Conservation (phyloP, 1,140 invertebrate species). For the Megalopta genalis region DNA sequence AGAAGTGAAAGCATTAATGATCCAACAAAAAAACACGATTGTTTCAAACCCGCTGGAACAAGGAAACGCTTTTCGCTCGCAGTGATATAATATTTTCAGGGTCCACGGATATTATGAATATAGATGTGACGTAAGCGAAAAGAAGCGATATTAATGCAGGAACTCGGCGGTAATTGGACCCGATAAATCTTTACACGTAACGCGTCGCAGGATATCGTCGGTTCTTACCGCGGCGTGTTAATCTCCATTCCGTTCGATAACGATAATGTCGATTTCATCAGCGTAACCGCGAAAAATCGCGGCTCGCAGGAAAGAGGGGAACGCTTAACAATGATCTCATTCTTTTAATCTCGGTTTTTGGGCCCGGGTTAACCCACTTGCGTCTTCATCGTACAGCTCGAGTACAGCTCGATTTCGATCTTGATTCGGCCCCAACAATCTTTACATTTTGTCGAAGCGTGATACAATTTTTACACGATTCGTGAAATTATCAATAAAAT, state of each 20-base stretch:
- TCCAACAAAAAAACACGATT: no score
- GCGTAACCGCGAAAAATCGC: slow-evolving; percentile 19
- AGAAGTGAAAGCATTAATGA: no score
- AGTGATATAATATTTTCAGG: not conserved
- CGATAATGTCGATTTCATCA: slow-evolving; percentile 43
- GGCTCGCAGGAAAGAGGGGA: slow-evolving; percentile 23
- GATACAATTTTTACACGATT: no score
- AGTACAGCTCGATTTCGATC: no score
- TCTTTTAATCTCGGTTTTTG: slow-evolving; percentile 40
- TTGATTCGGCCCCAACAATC: no score
- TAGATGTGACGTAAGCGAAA: slow-evolving; percentile 4
- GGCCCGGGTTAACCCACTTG: not conserved
- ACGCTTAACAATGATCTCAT: slow-evolving; percentile 29
- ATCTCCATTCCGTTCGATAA: slow-evolving; percentile 41
- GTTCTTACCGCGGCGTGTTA: slow-evolving; percentile 15
- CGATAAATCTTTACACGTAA: slow-evolving; percentile 33
- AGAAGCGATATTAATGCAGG: slow-evolving; percentile 29
- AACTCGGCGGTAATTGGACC: slow-evolving; percentile 21
- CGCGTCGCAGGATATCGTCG: slow-evolving; percentile 16
- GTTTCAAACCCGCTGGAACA: not conserved
- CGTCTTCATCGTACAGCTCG: not conserved
- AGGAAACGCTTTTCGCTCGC: not conserved
- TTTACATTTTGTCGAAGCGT: not conserved
- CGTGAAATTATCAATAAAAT: no score
- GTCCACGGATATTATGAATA: slow-evolving; percentile 11